These are phyloP conservation scores for Plusia festucae DNA, from an alignment of 2,888 invertebrate species.

Conservation along the genomic window DNA sequence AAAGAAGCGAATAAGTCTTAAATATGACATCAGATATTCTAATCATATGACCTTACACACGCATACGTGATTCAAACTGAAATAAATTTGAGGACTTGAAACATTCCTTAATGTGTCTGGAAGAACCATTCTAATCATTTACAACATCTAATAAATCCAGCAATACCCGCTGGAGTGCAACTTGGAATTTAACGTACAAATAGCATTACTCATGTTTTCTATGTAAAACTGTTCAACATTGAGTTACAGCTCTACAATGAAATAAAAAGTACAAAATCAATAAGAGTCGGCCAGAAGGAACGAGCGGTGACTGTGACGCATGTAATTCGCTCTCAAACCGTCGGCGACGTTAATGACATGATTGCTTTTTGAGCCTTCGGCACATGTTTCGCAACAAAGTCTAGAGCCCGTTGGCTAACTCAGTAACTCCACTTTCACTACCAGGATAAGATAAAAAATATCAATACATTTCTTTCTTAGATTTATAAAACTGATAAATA, in stretches of 20 bases:
- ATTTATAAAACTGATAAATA: conserved; percentile 22
- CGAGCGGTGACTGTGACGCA: conserved; percentile 52
- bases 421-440: conserved; percentile 60
- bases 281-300: conserved; percentile 51
- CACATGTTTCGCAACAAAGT: conserved; percentile 65
- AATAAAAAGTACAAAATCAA: conserved; percentile 58
- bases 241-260: conserved; percentile 42
- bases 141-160: conserved; percentile 22
- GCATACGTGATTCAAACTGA: conserved; percentile 29
- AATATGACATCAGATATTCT: conserved; percentile 46
- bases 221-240: conserved; percentile 48
- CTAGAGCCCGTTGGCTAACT: conserved; percentile 58
- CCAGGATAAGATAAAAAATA: conserved; percentile 26
- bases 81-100: conserved; percentile 18
- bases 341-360: conserved; percentile 66
- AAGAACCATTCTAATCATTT: conserved; percentile 21
- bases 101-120: conserved; percentile 1
- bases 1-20: conserved; percentile 27
- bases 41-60: conserved; percentile 22
- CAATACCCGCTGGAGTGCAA: conserved; percentile 9
- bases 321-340: conserved; percentile 53
- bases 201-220: conserved; percentile 39
- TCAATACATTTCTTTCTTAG: conserved; percentile 10
- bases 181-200: conserved; percentile 26
- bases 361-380: conserved; percentile 65